A percentile compares a stretch with the other conserved stretches of the same genome.
Evolutionary conservation across 2,888 invertebrate species (phyloP).

Genomic region (Myopa testacea): DNA sequence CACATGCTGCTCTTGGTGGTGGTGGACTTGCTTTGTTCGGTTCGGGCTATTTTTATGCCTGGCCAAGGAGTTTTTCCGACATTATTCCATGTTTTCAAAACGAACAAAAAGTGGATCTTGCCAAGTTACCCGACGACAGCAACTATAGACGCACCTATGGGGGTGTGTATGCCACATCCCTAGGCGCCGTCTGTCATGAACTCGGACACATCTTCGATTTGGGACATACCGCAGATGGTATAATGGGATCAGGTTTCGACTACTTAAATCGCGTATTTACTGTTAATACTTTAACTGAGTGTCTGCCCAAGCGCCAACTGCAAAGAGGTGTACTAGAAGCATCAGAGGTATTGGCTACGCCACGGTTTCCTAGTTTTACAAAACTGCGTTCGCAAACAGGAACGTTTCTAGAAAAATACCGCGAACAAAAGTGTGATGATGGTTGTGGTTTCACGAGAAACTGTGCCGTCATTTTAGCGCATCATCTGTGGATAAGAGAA

Average conservation of each 20-base stretch:
- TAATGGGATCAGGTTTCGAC: slow-evolving; percentile 94
- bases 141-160: slow-evolving; percentile 88
- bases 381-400: slow-evolving; percentile 54
- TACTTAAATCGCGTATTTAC: slow-evolving; percentile 83
- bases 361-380: slow-evolving; percentile 57
- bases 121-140: slow-evolving; percentile 88
- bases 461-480: slow-evolving; percentile 62
- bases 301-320: slow-evolving; percentile 63
- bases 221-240: slow-evolving; percentile 89
- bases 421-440: slow-evolving; percentile 63
- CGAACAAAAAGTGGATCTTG: slow-evolving; percentile 76
- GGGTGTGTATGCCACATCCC: slow-evolving; percentile 89
- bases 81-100: slow-evolving; percentile 70
- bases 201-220: slow-evolving; percentile 91
- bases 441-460: slow-evolving; percentile 64
- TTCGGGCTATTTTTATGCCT: slow-evolving; percentile 89
- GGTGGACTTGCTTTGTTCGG: slow-evolving; percentile 93
- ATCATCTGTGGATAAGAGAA: slow-evolving; percentile 63
- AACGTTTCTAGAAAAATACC: slow-evolving; percentile 63
- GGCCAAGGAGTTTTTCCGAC: slow-evolving; percentile 81
- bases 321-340: slow-evolving; percentile 4
- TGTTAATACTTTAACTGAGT: slow-evolving; percentile 70
- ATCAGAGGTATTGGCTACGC: neutral
- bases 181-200: slow-evolving; percentile 94
- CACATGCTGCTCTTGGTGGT: slow-evolving; percentile 90